Evolutionary conservation across 2,888 invertebrate genomes (phyloP).

Genomic region (Eledona agricola): DNA sequence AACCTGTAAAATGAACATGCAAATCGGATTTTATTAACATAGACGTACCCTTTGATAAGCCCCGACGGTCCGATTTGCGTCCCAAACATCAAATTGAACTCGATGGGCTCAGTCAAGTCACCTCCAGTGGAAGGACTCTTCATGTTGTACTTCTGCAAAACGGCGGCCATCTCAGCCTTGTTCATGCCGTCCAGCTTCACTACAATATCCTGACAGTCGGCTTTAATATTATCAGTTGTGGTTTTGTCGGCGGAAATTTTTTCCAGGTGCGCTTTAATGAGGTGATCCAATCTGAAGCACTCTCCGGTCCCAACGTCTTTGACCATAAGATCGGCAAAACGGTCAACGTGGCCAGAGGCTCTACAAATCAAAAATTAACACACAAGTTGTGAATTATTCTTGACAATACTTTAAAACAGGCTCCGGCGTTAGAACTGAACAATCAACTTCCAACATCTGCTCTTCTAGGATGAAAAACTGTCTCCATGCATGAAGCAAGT

Average conservation of each 20-base stretch:
- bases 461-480: slow-evolving; percentile 97
- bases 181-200: slow-evolving; percentile 91
- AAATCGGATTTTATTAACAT: slow-evolving; percentile 22
- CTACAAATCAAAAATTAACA: slow-evolving; percentile 59
- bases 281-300: slow-evolving; percentile 96
- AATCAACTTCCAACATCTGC: slow-evolving; percentile 98
- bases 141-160: slow-evolving; percentile 89
- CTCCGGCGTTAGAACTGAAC: slow-evolving; percentile 97
- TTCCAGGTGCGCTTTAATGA: slow-evolving; percentile 94
- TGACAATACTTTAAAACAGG: slow-evolving; percentile 83
- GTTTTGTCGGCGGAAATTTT: slow-evolving; percentile 88
- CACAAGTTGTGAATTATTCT: background rate
- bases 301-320: slow-evolving; percentile 96
- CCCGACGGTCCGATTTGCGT: slow-evolving; percentile 98
- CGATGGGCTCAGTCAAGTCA: slow-evolving; percentile 93
- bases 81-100: slow-evolving; percentile 99
- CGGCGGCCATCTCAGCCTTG: slow-evolving; percentile 85
- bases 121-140: slow-evolving; percentile 96
- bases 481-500: slow-evolving; percentile 92
- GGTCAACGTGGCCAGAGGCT: slow-evolving; percentile 98
- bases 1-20: slow-evolving; percentile 68
- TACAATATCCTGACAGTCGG: slow-evolving; percentile 80
- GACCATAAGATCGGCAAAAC: slow-evolving; percentile 99
- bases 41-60: slow-evolving; percentile 78
- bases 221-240: slow-evolving; percentile 72